Percentiles rank a stretch among this genome's conserved stretches.
Conservation (phyloP, 1,140 invertebrate species). For the Procambarus virginalis region DNA sequence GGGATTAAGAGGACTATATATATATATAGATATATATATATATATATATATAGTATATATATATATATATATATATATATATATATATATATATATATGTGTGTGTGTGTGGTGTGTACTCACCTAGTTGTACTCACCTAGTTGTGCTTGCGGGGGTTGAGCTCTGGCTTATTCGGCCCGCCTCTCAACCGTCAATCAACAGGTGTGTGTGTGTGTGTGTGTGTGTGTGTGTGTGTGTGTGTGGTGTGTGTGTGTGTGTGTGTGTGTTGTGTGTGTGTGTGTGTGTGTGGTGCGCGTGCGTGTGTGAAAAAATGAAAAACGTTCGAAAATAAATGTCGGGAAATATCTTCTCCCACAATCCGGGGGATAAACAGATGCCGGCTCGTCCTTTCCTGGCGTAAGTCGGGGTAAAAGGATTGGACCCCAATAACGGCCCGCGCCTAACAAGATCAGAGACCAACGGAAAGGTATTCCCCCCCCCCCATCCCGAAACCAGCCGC, state of each 20-base stretch:
- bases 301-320: not conserved
- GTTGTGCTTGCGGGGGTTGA: too few relatives aligned
- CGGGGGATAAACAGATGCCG: constrained; percentile 23
- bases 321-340: not conserved
- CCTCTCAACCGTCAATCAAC: too few relatives aligned
- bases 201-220: not conserved
- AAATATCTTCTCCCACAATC: not conserved
- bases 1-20: too few relatives aligned
- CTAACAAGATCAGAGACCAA: constrained; percentile 54
- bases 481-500: not conserved
- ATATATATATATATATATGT: too few relatives aligned
- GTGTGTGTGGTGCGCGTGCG: not conserved
- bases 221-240: constrained; percentile 24
- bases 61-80: too few relatives aligned
- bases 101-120: too few relatives aligned
- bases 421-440: constrained; percentile 34
- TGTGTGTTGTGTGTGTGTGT: constrained; percentile 11
- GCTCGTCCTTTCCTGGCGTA: constrained; percentile 13
- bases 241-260: constrained; percentile 30
- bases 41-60: too few relatives aligned
- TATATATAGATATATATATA: too few relatives aligned
- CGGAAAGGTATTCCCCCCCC: constrained; percentile 24
- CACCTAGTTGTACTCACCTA: too few relatives aligned
- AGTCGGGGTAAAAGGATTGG: constrained; percentile 51
- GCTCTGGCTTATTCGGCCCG: too few relatives aligned